Base-by-base conservation (phyloP, 2,113 vertebrate genomes). In the Seriola quinqueradiata region DNA sequence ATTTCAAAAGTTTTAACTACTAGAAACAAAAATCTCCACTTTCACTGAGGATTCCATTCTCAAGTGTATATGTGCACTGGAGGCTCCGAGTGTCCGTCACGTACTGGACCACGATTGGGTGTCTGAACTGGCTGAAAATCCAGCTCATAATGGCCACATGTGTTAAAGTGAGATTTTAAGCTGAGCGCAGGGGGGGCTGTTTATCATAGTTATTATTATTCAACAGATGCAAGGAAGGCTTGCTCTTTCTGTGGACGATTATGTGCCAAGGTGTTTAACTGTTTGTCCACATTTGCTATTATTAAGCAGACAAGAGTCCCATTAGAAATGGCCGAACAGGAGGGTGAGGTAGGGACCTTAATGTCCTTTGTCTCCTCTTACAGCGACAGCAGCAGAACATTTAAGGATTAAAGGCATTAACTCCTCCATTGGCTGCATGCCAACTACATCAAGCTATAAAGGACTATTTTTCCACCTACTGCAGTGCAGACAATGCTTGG, bases 401-500 rank as follows among this genome's bases (percentile, higher is more conserved):
- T 54, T 40, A 74, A 65, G 68, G 59, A 73, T 82, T 79, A 78
- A 80, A 87, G 38, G 32, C 8, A 77, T 64, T 67, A 79, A 70
- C 52, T 76, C 48, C 38, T 60, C 32, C 16, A 34, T 12, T 66
- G 66, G 73, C 70, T 78, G 19, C 11, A 13, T 63, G 55, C 59
- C 80, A 86, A 69, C 59, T 82, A 40, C 65, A 77, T 82, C 36
- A 64, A 64, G 40, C 63, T 34, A 55, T 42, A 54, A 58, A 75
- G 23, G 42, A 42, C 16, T 81, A 74, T 77, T 81, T 86, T 48
- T 71, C 84, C 63, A 75, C 59, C 40, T 75, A 50, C 74, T 79
- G 77, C 78, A 79, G 64, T 52, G 58, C 57, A 83, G 65, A 48
- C 64, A 65, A 44, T 76, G 58, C 63, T 65, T 83, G 52, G 8